Conservation (phyloP, 64 coral and sea anemone genomes). For the Hydrozoanthus tunicans region DNA sequence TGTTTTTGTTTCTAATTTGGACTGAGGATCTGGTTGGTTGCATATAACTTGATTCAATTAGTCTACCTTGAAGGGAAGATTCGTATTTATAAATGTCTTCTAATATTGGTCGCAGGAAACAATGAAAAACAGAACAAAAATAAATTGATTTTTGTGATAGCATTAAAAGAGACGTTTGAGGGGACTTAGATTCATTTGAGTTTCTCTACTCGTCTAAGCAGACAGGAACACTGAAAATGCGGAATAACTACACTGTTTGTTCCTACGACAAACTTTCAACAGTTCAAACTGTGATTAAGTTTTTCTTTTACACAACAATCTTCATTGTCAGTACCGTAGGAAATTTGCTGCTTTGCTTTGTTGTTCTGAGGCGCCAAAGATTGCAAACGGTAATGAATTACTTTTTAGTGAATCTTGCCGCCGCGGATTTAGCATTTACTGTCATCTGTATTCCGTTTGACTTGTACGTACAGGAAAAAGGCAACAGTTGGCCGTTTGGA, state of each 20-base stretch:
- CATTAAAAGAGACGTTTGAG: neutral
- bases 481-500: conserved; percentile 75
- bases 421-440: conserved; percentile 78
- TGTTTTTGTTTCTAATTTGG: neutral
- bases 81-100: neutral
- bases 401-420: conserved; percentile 78
- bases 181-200: neutral
- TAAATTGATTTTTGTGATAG: neutral
- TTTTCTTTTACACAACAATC: conserved; percentile 62
- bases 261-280: neutral
- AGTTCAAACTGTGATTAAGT: conserved; percentile 50
- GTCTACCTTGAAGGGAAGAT: neutral
- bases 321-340: conserved; percentile 66
- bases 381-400: conserved; percentile 93
- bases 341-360: conserved; percentile 72
- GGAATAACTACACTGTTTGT: conserved; percentile 17
- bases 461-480: conserved; percentile 74
- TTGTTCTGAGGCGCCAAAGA: conserved; percentile 71
- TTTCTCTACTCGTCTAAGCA: neutral
- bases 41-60: conserved; percentile 15
- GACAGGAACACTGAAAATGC: neutral
- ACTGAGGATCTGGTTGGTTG: neutral
- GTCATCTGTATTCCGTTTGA: conserved; percentile 87
- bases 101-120: neutral
- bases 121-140: neutral